Base-by-base conservation (phyloP, 2,797 vertebrate genomes). In the Benthosema pterotum region DNA sequence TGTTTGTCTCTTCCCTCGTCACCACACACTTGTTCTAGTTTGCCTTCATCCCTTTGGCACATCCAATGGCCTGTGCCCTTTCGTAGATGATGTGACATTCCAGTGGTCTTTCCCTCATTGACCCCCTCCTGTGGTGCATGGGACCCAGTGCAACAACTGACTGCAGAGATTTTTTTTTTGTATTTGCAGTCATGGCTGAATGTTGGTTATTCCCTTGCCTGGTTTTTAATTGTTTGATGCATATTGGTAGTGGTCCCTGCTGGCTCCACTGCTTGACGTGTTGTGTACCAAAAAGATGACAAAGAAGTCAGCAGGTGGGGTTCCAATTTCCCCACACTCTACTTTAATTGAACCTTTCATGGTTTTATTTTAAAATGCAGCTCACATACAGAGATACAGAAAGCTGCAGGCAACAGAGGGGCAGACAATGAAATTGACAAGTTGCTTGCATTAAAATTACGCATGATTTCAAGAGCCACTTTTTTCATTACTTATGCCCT, bases 181-280 rank as follows among this genome's bases (percentile, higher is more conserved):
- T 80, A 57, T 53, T n/a, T 75, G 54, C 51, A 52, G 46, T 45
- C 62, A 63, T 64, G 49, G 51, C 42, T 22, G 69, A 50, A 63
- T 52, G 51, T 60, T 55, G 54, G 64, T 64, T 72, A 77, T 67
- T 74, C 59, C 52, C 59, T 62, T 58, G n/a, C 67, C 60, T 60
- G 47, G 71, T 64, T 71, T 74, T 78, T 83, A 83, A 81, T 82
- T 79, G 78, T 85, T 80, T 78, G 74, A 79, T 73, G 78, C 52
- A 60, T 69, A 64, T 75, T 68, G 57, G 52, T 25, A 66, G 72
- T 59, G 68, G 68, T 52, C 57, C 79, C 69, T 60, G 75, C 71
- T 63, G 67, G 68, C 15, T 49, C 60, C 50, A 11, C 43, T 56
- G 56, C 47, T 38, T 76, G 74, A n/a, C n/a, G n/a, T n/a, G n/a